phyloP scores from a whole-genome alignment of 2,888 invertebrate species.

The Microdon myrmicae region DNA sequence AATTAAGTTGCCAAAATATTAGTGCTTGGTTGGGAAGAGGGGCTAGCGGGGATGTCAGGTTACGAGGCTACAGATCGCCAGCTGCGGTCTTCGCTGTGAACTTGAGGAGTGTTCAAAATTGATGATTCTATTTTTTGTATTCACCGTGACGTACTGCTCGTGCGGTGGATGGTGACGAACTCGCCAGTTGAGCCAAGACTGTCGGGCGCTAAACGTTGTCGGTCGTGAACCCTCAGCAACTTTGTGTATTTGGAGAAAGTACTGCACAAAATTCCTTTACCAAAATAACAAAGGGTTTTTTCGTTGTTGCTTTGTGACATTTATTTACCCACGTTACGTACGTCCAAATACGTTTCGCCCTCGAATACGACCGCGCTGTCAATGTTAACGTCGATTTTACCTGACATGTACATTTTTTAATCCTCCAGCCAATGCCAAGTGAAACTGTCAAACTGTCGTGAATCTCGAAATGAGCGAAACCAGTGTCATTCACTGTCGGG shows the following conservation, averaged over 20 bases:
- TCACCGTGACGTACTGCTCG: too few species aligned
- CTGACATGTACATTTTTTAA: slow-evolving; percentile 33
- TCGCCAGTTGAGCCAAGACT: slow-evolving; percentile 33
- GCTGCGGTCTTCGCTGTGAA: too few species aligned
- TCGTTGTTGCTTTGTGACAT: too few species aligned
- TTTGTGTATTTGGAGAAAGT: too few species aligned
- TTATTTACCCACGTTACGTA: too few species aligned
- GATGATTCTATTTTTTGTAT: slow-evolving; percentile 20
- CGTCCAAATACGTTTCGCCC: too few species aligned
- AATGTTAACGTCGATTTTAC: slow-evolving; percentile 39
- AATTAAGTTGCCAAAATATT: slow-evolving; percentile 31
- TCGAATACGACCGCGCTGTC: slow-evolving; percentile 35
- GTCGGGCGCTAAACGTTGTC: slow-evolving; percentile 10
- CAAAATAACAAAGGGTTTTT: too few species aligned
- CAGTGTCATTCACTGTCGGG: slow-evolving; percentile 9
- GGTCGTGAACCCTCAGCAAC: too few species aligned
- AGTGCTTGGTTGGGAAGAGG: background rate
- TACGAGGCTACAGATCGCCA: too few species aligned
- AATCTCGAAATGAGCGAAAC: slow-evolving; percentile 38
- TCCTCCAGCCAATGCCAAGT: slow-evolving; percentile 38
- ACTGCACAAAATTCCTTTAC: too few species aligned
- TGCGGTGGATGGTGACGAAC: slow-evolving; percentile 25
- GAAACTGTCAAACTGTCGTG: slow-evolving; percentile 40
- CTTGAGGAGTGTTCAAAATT: slow-evolving; percentile 23
- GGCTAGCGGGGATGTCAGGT: slow-evolving; percentile 16